Conservation (phyloP, 2,113 vertebrate species). For the Meleagris gallopavo region DNA sequence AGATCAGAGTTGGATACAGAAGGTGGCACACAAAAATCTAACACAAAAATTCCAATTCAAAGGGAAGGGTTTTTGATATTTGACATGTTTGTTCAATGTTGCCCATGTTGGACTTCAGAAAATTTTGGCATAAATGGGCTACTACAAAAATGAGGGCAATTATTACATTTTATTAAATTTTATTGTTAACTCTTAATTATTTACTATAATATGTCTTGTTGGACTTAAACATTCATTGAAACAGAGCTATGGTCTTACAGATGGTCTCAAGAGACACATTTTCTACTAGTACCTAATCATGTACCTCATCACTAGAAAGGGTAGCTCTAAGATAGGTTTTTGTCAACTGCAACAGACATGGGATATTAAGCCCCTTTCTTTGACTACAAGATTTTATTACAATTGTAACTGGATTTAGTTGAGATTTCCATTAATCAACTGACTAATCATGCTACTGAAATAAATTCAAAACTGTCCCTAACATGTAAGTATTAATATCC, state of each 20-base stretch:
- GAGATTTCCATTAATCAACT: not conserved
- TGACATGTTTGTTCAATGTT: not conserved
- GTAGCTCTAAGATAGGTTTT: conserved; percentile 17
- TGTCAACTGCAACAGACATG: not conserved
- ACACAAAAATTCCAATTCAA: not conserved
- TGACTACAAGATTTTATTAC: conserved; percentile 45
- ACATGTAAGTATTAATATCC: conserved; percentile 33
- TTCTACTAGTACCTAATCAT: conserved; percentile 30
- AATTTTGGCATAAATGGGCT: not conserved
- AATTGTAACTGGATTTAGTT: conserved; percentile 24
- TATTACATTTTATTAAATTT: conserved; percentile 35
- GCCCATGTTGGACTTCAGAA: not conserved
- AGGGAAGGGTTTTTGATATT: conserved; percentile 1
- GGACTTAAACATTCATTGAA: conserved; percentile 40
- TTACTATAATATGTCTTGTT: conserved; percentile 54
- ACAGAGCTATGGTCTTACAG: conserved; percentile 22
- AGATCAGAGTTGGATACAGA: not conserved
- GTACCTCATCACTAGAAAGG: conserved; percentile 21
- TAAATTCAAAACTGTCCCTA: conserved; percentile 29
- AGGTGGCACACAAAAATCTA: conserved; percentile 15
- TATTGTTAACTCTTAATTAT: conserved; percentile 28
- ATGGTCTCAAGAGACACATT: conserved; percentile 27
- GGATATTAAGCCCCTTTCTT: conserved; percentile 36
- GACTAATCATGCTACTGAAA: conserved; percentile 45
- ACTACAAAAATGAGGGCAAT: not conserved